Evolutionary conservation across 2,113 vertebrate genomes (phyloP).

Genomic region (Eretmochelys imbricata): DNA sequence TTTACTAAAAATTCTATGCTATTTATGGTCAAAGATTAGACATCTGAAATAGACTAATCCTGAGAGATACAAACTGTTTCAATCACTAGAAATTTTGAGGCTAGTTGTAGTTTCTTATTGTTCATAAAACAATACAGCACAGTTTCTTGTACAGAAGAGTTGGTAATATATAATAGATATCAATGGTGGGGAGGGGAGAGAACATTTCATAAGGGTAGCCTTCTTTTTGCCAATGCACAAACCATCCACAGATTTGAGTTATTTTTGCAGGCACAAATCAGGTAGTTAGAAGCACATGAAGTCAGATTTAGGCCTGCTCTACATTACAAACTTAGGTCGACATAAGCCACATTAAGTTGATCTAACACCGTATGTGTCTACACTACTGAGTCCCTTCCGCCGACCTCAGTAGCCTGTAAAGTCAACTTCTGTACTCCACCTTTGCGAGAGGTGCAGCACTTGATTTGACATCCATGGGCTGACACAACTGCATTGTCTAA

Average conservation of each 20-base stretch:
- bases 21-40: neutral
- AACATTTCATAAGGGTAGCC: neutral
- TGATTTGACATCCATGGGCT: no score
- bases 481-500: no score
- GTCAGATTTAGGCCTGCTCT: neutral
- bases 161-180: neutral
- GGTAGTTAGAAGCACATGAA: neutral
- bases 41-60: neutral
- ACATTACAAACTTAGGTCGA: no score
- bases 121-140: neutral
- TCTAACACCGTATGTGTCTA: no score
- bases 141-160: neutral
- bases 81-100: neutral
- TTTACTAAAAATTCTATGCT: neutral
- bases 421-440: no score
- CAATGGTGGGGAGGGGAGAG: neutral
- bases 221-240: neutral
- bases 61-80: neutral
- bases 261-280: neutral
- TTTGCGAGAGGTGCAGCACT: no score
- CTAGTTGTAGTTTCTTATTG: neutral
- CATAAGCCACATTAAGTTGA: no score
- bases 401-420: no score
- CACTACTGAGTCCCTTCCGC: no score
- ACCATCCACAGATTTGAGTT: neutral